Evolutionary conservation across 2,888 invertebrate species (phyloP).

Genomic region (Mystacides longicornis): DNA sequence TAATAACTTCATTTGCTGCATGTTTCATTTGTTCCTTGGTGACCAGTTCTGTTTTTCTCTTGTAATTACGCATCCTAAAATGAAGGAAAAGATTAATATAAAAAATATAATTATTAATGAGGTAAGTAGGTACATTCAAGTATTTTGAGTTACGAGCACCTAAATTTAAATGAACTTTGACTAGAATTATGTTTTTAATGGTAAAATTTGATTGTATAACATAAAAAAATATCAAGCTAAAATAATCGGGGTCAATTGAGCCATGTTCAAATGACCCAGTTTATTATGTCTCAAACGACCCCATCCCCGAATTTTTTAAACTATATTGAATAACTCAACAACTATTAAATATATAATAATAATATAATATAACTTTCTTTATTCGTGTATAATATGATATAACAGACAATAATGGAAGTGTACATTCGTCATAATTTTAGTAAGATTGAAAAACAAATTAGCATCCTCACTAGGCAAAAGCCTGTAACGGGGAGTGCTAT

Average conservation of each 20-base stretch:
- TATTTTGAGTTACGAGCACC: not conserved
- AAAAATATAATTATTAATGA: too few relatives aligned
- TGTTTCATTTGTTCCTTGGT: not conserved
- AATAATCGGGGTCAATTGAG: not conserved
- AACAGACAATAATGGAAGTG: too few relatives aligned
- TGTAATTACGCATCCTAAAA: too few relatives aligned
- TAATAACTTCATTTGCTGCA: slow-evolving; percentile 1
- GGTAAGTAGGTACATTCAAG: not conserved
- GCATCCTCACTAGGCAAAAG: too few relatives aligned
- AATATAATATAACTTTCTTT: too few relatives aligned
- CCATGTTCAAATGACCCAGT: slow-evolving; percentile 6
- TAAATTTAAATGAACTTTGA: not conserved
- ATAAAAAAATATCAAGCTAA: not conserved
- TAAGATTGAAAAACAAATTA: too few relatives aligned
- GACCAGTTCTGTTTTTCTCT: too few relatives aligned
- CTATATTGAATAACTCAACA: not conserved
- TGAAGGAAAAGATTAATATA: not conserved
- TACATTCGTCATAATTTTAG: too few relatives aligned
- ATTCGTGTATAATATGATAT: too few relatives aligned
- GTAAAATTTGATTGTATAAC: not conserved
- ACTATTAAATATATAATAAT: too few relatives aligned
- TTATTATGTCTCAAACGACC: too few relatives aligned
- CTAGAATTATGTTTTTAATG: slow-evolving; percentile 3
- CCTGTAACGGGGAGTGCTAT: too few relatives aligned
- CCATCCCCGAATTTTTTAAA: not conserved